Conservation (phyloP, 2,797 vertebrate genomes). For the Adrianichthys oophorus region DNA sequence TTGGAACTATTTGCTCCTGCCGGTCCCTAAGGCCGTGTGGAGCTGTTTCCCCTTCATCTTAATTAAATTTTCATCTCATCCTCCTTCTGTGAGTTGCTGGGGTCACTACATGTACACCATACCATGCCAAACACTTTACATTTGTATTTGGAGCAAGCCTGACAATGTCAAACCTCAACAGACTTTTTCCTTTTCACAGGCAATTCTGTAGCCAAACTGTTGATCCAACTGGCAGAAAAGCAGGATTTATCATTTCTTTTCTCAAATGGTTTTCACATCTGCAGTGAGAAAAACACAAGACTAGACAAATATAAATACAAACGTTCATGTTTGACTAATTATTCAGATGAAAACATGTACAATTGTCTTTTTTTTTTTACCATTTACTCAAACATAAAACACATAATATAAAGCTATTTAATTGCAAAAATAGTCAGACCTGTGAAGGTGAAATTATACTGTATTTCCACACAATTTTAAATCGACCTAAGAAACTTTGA, state of each 20-base stretch:
- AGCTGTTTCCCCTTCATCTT: slow-evolving; percentile 65
- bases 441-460: background rate
- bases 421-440: background rate
- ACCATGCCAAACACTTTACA: slow-evolving; percentile 10
- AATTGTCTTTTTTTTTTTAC: background rate
- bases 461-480: no score
- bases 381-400: background rate
- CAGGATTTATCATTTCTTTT: background rate
- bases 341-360: background rate
- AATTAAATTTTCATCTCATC: slow-evolving; percentile 66
- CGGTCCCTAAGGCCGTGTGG: slow-evolving; percentile 56
- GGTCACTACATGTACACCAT: slow-evolving; percentile 47
- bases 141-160: slow-evolving; percentile 13
- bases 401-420: no score
- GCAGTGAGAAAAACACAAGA: background rate
- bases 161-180: background rate
- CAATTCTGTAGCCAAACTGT: background rate
- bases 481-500: background rate
- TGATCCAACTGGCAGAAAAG: background rate
- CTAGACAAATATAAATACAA: background rate
- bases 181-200: background rate
- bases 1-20: slow-evolving; percentile 71
- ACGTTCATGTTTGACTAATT: background rate
- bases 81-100: slow-evolving; percentile 54
- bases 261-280: background rate